These are phyloP conservation scores for Agapostemon virescens DNA, from an alignment of 2,888 invertebrate genomes.

Conservation along the genomic window DNA sequence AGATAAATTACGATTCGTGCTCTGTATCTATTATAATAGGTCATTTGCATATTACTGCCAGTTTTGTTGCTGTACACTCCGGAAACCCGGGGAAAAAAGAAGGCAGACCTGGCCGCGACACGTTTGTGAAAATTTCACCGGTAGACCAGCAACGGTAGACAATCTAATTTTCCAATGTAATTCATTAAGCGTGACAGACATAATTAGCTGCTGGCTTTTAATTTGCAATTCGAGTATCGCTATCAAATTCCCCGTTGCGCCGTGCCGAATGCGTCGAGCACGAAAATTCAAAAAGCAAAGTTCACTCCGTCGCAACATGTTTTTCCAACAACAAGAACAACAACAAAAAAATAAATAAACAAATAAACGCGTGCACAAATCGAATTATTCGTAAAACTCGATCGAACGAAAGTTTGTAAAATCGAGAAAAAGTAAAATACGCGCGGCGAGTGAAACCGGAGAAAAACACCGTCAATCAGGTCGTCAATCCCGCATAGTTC, in stretches of 20 bases:
- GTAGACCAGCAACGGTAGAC: neutral
- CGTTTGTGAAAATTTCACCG: constrained; percentile 4
- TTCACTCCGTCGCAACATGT: neutral
- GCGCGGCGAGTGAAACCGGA: neutral
- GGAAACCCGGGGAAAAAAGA: neutral
- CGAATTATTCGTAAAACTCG: neutral
- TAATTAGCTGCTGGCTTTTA: neutral
- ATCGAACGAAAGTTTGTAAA: neutral
- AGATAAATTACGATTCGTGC: constrained; percentile 19
- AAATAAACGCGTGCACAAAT: neutral
- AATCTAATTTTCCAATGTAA: neutral
- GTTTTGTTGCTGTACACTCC: neutral
- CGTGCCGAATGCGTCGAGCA: neutral
- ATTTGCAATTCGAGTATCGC: neutral
- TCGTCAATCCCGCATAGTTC: neutral
- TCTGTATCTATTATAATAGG: constrained; percentile 13
- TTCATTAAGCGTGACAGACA: neutral
- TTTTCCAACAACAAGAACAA: too few species aligned
- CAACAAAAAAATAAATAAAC: too few species aligned
- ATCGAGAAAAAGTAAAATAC: neutral
- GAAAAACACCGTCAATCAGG: neutral
- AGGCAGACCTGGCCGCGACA: neutral
- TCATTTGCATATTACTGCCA: constrained; percentile 29
- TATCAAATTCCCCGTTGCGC: neutral
- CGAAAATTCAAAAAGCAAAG: neutral